Evolutionary conservation across 2,113 vertebrate genomes (phyloP).

Genomic region (Platysternon megacephalum): DNA sequence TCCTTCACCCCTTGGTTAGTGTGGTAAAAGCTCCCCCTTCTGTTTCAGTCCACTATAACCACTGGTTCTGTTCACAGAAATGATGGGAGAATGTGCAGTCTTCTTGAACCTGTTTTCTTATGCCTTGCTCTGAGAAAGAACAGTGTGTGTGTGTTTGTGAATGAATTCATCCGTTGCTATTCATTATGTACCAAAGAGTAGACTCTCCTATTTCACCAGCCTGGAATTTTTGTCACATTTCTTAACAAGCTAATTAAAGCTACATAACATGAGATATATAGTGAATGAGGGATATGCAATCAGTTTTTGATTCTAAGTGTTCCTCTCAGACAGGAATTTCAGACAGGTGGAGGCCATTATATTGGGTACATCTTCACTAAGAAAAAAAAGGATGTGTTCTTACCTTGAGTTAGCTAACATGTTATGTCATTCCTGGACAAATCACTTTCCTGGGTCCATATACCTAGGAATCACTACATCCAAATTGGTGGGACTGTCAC

Average conservation of each 20-base stretch:
- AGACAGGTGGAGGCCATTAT: background rate
- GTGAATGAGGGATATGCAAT: background rate
- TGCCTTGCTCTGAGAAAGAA: background rate
- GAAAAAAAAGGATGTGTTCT: accelerated
- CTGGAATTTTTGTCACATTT: background rate
- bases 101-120: background rate
- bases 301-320: background rate
- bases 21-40: background rate
- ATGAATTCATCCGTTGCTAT: background rate
- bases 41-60: background rate
- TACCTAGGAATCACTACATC: background rate
- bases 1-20: background rate
- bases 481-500: background rate
- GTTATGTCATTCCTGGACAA: background rate
- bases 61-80: background rate
- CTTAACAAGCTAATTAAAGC: background rate
- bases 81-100: too few species aligned
- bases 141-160: background rate
- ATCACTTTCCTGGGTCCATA: background rate
- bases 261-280: background rate
- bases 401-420: background rate
- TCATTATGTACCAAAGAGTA: background rate
- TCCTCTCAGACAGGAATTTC: background rate
- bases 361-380: background rate
- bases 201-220: background rate